A percentile compares a stretch with the other conserved stretches of the same genome.
phyloP scores from a whole-genome alignment of 1,140 invertebrate genomes.

The Sipha flava region DNA sequence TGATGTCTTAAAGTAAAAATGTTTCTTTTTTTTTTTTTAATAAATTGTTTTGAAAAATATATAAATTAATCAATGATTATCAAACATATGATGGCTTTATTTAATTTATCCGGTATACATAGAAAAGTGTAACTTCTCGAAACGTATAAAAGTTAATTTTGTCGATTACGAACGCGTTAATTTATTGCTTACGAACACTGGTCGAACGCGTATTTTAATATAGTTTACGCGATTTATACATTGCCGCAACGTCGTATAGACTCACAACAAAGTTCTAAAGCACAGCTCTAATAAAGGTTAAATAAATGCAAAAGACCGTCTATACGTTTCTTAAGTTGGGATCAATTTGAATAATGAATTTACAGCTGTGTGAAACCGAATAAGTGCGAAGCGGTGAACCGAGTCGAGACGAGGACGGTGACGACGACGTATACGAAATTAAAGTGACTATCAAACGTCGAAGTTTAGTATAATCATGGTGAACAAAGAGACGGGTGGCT shows the following conservation, averaged over 20 bases:
- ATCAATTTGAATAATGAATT: constrained; percentile 4
- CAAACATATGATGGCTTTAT: too few species aligned
- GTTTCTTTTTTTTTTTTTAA: too few species aligned
- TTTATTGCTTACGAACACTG: background rate
- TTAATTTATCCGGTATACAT: too few species aligned
- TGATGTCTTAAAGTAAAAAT: too few species aligned
- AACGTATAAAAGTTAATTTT: background rate
- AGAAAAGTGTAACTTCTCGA: background rate
- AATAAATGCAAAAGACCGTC: background rate
- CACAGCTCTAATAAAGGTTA: background rate
- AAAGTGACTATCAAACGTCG: background rate
- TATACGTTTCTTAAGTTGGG: background rate
- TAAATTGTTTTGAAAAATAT: too few species aligned
- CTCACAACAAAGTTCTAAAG: background rate
- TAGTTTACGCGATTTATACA: background rate
- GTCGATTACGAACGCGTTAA: background rate
- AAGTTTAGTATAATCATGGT: background rate
- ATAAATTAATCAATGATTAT: too few species aligned
- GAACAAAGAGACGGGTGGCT: background rate
- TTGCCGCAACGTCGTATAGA: background rate
- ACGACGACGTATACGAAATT: background rate
- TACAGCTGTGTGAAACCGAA: background rate
- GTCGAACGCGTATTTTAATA: background rate
- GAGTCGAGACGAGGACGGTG: background rate
- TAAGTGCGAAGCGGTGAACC: background rate